These are phyloP conservation scores for Ceratosolen fusciceps DNA, from an alignment of 1,140 invertebrate genomes.

Conservation along the genomic window DNA sequence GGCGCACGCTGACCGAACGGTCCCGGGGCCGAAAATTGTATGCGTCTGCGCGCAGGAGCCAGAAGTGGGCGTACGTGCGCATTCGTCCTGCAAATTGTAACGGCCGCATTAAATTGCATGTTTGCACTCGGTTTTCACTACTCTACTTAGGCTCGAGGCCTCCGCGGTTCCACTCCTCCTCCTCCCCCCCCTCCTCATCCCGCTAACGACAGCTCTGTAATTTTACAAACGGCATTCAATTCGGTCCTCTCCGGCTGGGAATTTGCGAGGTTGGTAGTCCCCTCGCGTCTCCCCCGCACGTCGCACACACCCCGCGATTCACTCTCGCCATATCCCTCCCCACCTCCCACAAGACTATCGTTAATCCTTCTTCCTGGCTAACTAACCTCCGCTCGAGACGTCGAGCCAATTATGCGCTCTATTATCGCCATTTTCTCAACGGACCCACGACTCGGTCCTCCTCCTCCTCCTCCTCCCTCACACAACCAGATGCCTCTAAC, in stretches of 20 bases:
- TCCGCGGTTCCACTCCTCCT: no score
- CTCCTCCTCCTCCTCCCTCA: no score
- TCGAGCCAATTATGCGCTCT: no score
- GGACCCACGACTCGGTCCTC: no score
- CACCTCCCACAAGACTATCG: no score
- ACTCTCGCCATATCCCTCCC: no score
- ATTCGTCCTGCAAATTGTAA: conserved; percentile 11
- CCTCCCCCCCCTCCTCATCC: no score
- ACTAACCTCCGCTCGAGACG: no score
- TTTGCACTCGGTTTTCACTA: conserved; percentile 18
- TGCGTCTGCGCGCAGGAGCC: conserved; percentile 6
- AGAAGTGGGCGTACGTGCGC: conserved; percentile 15
- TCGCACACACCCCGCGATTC: no score
- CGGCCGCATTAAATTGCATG: conserved; percentile 30
- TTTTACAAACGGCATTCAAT: neutral
- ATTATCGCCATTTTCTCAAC: no score
- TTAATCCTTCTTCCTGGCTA: no score
- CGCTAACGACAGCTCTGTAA: neutral
- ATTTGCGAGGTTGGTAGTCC: neutral
- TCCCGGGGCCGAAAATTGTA: neutral
- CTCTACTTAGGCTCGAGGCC: conserved; percentile 5
- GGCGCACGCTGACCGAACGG: neutral
- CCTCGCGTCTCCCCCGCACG: neutral
- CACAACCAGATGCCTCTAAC: no score
- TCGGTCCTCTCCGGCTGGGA: neutral